A percentile compares a stretch with the other conserved stretches of the same genome.
Conservation (phyloP, 2,888 invertebrate species). For the Cistogaster globosa region DNA sequence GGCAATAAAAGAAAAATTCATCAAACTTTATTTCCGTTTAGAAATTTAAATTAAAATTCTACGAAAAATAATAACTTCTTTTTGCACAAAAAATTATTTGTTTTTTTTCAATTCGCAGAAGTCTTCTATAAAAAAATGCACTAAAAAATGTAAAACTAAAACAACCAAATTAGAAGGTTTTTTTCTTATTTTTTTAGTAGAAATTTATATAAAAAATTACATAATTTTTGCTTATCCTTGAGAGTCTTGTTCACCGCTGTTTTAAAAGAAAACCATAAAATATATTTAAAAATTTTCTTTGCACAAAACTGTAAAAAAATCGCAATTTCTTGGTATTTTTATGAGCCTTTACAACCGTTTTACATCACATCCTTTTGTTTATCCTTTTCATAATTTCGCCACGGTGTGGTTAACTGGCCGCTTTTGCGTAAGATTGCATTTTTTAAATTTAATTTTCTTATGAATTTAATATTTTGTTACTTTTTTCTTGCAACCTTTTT, state of each 20-base stretch:
- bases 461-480: conserved; percentile 45
- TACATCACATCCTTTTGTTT: conserved; percentile 63
- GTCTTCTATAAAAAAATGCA: conserved; percentile 48
- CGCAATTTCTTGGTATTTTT: background rate
- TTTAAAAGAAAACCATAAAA: too few species aligned
- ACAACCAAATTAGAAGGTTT: conserved; percentile 63
- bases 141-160: conserved; percentile 66
- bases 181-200: background rate
- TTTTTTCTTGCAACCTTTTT: conserved; percentile 57
- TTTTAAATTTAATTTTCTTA: conserved; percentile 72
- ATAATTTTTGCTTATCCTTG: conserved; percentile 2
- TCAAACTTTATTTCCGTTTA: conserved; percentile 45
- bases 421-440: conserved; percentile 62
- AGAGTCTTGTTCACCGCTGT: background rate
- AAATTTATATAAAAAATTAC: conserved; percentile 15
- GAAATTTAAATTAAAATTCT: conserved; percentile 4
- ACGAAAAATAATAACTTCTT: conserved; percentile 22
- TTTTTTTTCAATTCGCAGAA: conserved; percentile 14
- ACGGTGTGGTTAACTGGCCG: conserved; percentile 55
- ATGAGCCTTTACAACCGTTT: conserved; percentile 57
- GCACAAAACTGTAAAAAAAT: background rate
- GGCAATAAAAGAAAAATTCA: background rate
- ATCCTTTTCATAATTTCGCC: conserved; percentile 62
- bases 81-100: background rate
- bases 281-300: background rate